Evolutionary conservation across 2,888 invertebrate species (phyloP), one percentile per base, ranked within the genome.

Genomic region (Masnerella sp.): DNA sequence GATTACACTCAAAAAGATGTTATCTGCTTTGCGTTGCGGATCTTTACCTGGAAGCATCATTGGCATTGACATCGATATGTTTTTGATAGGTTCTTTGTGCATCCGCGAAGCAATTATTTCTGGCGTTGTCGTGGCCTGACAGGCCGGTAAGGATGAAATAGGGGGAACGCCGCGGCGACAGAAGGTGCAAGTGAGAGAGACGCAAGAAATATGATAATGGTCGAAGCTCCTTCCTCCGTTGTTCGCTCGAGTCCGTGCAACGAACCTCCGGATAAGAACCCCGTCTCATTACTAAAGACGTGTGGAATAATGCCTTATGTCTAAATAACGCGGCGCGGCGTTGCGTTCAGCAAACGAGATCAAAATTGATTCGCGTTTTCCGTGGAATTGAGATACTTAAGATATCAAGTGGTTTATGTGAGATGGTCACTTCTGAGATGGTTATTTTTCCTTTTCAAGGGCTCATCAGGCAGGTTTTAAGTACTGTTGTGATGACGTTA

Each of bases 151-250:
- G 52, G 20, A 58, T 32, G 52, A 59, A 52, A 22, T 4, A 28
- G 12, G 17, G 12, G 49, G 34, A 49, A 58, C 8, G 36, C 18
- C 17, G 34, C 30, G 20, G n/a, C 45, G 36, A 51, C 42, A 18
- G 51, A 59, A 65, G 65, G 59, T 52, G 47, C 40, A 52, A 64
- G 51, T 30, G 59, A 72, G 65, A 54, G 59, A 51, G 51, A 56
- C 20, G 38, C 32, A 58, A 68, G 73, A 68, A 73, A 62, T 73
- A 73, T 73, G 67, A 68, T 68, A 62, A 73, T 73, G 51, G 54
- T 36, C 49, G 36, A 43, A 54, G 64, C 56, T 64, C 47, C 47
- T 58, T 58, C 51, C 36, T 64, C 18, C 56, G 36, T 32, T 9
- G 38, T 15, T 11, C 25, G 38, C 42, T 62, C 36, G 45, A 32